Evolutionary conservation across 2,113 vertebrate species (phyloP).

Genomic region (Chauna torquata): DNA sequence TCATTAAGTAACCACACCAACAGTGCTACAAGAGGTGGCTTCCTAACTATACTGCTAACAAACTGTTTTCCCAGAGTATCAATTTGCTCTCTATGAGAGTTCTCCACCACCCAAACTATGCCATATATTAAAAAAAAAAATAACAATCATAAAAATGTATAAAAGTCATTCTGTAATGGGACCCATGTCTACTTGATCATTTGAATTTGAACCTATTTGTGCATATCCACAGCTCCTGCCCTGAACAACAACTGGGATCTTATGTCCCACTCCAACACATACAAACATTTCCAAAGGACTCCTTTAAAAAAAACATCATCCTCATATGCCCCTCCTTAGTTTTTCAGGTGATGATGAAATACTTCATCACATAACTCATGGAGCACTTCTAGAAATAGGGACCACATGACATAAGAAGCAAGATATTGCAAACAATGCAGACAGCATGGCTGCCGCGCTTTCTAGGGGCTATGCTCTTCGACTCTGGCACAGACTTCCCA

Average conservation of each 20-base stretch:
- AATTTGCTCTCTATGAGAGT: background rate
- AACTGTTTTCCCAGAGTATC: background rate
- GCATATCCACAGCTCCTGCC: background rate
- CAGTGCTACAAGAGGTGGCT: background rate
- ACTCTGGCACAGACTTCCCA: background rate
- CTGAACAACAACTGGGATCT: background rate
- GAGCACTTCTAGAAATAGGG: background rate
- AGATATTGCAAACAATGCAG: background rate
- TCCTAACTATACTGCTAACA: background rate
- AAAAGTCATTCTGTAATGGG: background rate
- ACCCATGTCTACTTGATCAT: rapidly evolving
- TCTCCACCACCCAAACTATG: background rate
- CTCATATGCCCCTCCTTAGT: background rate
- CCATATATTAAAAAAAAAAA: background rate
- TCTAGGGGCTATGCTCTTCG: background rate
- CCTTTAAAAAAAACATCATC: background rate
- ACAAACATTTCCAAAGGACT: background rate
- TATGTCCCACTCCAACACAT: background rate
- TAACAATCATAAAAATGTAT: background rate
- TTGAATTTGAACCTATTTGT: background rate
- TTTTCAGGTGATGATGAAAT: background rate
- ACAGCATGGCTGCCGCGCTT: background rate
- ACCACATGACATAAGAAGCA: background rate
- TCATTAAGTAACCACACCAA: background rate
- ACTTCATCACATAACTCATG: background rate